A percentile compares a stretch with the other conserved stretches of the same genome.
Conservation (phyloP, 2,888 invertebrate species). For the Xylota sylvarum region DNA sequence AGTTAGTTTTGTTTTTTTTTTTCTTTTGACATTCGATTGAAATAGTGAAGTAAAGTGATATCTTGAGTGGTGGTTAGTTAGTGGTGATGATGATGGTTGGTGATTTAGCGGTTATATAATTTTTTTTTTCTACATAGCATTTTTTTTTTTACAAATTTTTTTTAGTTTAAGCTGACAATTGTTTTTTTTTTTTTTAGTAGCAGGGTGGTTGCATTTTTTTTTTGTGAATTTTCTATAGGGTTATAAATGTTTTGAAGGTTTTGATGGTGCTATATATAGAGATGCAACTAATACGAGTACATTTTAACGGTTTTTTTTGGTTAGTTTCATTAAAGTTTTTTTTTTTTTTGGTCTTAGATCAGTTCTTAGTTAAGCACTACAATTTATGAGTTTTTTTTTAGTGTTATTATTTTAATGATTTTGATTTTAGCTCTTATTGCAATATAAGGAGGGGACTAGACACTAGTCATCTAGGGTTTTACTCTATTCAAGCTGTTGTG, state of each 20-base stretch:
- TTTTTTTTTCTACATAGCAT: slow-evolving; percentile 61
- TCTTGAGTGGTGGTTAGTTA: slow-evolving; percentile 63
- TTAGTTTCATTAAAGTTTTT: slow-evolving; percentile 35
- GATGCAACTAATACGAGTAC: slow-evolving; percentile 69
- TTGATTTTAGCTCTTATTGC: slow-evolving; percentile 75
- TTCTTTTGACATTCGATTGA: slow-evolving; percentile 57
- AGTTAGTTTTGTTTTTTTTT: background rate
- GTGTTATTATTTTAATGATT: slow-evolving; percentile 67
- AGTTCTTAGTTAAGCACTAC: slow-evolving; percentile 74
- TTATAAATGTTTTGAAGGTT: slow-evolving; percentile 50
- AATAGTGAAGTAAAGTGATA: slow-evolving; percentile 63
- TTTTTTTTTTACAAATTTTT: slow-evolving; percentile 30
- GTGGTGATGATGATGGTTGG: slow-evolving; percentile 75
- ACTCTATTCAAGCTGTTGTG: slow-evolving; percentile 70
- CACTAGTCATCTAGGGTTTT: slow-evolving; percentile 75
- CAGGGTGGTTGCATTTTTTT: slow-evolving; percentile 63
- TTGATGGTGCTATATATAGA: slow-evolving; percentile 72
- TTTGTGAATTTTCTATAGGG: slow-evolving; percentile 64
- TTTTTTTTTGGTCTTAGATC: slow-evolving; percentile 66
- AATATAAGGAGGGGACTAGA: slow-evolving; percentile 76
- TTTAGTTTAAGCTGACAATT: slow-evolving; percentile 59
- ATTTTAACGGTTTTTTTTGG: slow-evolving; percentile 42
- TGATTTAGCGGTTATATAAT: slow-evolving; percentile 69
- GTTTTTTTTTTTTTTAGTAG: slow-evolving; percentile 39
- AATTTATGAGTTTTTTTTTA: slow-evolving; percentile 59